Percentiles rank a stretch among this genome's conserved stretches.
phyloP scores from a whole-genome alignment of 1,140 invertebrate genomes.

The Drosophila nigromelanica region DNA sequence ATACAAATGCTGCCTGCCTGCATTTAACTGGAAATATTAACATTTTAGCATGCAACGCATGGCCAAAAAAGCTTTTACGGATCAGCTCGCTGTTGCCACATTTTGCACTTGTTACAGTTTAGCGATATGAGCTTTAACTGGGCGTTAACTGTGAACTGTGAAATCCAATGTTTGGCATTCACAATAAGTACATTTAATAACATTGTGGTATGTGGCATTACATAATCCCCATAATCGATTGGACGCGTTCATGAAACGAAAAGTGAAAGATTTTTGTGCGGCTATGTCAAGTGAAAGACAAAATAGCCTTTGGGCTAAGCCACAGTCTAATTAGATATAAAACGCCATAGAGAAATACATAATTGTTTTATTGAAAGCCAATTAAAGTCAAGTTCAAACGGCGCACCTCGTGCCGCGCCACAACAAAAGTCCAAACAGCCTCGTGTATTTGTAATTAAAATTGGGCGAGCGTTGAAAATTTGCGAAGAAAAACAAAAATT shows the following conservation, averaged over 20 bases:
- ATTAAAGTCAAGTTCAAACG: slow-evolving; percentile 80
- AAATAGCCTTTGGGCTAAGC: slow-evolving; percentile 17
- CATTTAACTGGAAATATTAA: slow-evolving; percentile 33
- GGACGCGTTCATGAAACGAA: slow-evolving; percentile 70
- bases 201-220: slow-evolving; percentile 45
- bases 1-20: slow-evolving; percentile 32
- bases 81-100: slow-evolving; percentile 1
- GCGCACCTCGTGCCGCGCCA: slow-evolving; percentile 58
- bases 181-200: slow-evolving; percentile 22
- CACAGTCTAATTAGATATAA: slow-evolving; percentile 47
- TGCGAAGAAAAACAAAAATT: slow-evolving; percentile 26
- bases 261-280: slow-evolving; percentile 63
- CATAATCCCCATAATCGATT: slow-evolving; percentile 62
- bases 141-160: slow-evolving; percentile 39
- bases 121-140: slow-evolving; percentile 1
- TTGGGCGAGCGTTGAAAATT: slow-evolving; percentile 71
- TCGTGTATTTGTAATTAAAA: slow-evolving; percentile 65
- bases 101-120: slow-evolving; percentile 69
- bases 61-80: slow-evolving; percentile 3
- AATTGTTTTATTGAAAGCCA: slow-evolving; percentile 73
- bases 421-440: slow-evolving; percentile 34
- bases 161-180: slow-evolving; percentile 48
- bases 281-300: slow-evolving; percentile 54
- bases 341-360: slow-evolving; percentile 34
- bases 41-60: slow-evolving; percentile 51